These are phyloP conservation scores for Suillia variegata DNA, from an alignment of 2,888 invertebrate genomes.

Conservation along the genomic window DNA sequence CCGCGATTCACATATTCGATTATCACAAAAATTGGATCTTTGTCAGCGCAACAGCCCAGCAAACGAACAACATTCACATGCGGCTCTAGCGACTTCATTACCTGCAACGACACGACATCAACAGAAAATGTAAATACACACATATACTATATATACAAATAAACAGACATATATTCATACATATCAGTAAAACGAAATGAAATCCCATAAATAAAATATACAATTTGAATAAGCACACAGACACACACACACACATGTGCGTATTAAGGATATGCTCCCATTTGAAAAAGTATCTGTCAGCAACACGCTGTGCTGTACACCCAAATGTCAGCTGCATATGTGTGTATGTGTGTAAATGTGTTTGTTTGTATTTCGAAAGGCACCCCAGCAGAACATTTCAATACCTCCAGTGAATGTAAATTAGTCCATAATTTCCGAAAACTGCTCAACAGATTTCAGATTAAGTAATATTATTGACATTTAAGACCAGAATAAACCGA, in stretches of 20 bases:
- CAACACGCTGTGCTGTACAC: not conserved
- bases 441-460: no score
- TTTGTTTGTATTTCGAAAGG: no score
- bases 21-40: conserved; percentile 88
- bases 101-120: conserved; percentile 60
- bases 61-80: conserved; percentile 90
- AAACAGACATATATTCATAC: no score
- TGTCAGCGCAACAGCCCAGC: conserved; percentile 88
- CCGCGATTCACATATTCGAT: conserved; percentile 90
- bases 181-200: conserved; percentile 7
- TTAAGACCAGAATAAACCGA: no score
- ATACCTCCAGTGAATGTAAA: no score
- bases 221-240: conserved; percentile 2
- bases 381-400: no score
- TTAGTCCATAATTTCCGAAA: no score
- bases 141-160: conserved; percentile 4
- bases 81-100: conserved; percentile 89
- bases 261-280: not conserved
- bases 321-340: not conserved
- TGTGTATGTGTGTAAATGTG: no score
- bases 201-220: conserved; percentile 14
- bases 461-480: no score
- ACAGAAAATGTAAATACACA: conserved; percentile 18
- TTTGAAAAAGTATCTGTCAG: conserved; percentile 7
- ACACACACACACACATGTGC: not conserved